Percentiles rank a stretch among this genome's conserved stretches.
These are phyloP conservation scores for Thunnus thynnus DNA, from an alignment of 2,113 vertebrate species.

Conservation along the genomic window DNA sequence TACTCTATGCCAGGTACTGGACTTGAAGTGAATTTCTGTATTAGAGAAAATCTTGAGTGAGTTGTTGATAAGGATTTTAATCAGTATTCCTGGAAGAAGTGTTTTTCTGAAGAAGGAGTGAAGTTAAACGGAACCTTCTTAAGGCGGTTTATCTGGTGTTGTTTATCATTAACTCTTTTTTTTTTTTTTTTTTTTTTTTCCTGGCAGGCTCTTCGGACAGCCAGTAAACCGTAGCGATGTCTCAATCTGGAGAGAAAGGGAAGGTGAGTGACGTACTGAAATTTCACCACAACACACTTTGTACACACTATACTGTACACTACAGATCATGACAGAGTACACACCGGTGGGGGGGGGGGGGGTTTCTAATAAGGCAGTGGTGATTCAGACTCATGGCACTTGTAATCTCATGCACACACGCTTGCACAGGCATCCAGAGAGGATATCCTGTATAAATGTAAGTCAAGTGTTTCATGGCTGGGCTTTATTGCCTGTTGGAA, in stretches of 20 bases:
- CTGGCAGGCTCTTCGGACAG: constrained; percentile 63
- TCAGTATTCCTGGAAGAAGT: neutral
- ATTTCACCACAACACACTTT: neutral
- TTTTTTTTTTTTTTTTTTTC: constrained; percentile 10
- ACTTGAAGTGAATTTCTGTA: neutral
- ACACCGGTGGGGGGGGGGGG: neutral
- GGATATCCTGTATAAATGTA: constrained; percentile 76
- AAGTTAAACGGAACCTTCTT: neutral
- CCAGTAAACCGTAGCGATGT: constrained; percentile 81
- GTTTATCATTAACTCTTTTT: neutral
- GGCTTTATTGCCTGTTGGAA: constrained; percentile 58
- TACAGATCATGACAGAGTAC: neutral
- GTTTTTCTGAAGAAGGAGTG: neutral
- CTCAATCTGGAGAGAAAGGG: constrained; percentile 90
- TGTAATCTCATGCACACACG: constrained; percentile 64
- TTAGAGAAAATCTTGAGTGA: neutral
- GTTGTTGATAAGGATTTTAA: neutral
- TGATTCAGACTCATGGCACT: constrained; percentile 50
- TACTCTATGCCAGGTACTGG: neutral
- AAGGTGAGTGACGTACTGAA: constrained; percentile 82
- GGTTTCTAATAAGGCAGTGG: constrained; percentile 28
- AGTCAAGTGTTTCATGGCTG: constrained; percentile 44
- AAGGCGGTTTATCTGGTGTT: neutral
- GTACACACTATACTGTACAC: neutral
- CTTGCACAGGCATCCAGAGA: constrained; percentile 62